A percentile compares a stretch with the other conserved stretches of the same genome.
phyloP scores from a whole-genome alignment of 2,113 vertebrate genomes.

The Nothoprocta perdicaria region DNA sequence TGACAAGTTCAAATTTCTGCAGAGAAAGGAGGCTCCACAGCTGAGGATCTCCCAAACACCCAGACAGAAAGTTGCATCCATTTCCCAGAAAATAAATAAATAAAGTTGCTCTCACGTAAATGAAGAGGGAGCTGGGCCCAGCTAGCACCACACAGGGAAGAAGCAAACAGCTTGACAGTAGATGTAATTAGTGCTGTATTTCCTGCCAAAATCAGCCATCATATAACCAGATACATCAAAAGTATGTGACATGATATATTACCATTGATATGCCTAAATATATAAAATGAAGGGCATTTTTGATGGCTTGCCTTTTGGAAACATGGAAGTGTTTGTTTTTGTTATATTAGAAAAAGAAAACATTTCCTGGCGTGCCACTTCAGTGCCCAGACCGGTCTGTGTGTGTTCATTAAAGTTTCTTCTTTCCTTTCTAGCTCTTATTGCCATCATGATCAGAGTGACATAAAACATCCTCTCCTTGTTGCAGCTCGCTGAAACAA shows the following conservation, averaged over 20 bases:
- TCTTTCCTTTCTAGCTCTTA: background rate
- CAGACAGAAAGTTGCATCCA: background rate
- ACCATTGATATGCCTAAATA: background rate
- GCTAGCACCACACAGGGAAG: background rate
- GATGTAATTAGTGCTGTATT: slow-evolving; percentile 46
- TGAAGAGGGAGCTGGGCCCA: background rate
- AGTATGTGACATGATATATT: background rate
- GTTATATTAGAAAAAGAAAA: background rate
- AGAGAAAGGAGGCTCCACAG: background rate
- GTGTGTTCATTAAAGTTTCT: slow-evolving; percentile 17
- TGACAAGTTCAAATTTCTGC: background rate
- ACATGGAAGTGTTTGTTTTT: background rate
- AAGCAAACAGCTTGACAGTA: slow-evolving; percentile 50
- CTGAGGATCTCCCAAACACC: background rate
- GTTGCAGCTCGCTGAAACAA: background rate
- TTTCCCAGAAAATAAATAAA: background rate
- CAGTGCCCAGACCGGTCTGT: background rate
- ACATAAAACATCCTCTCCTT: slow-evolving; percentile 3
- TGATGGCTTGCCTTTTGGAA: background rate
- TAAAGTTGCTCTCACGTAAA: background rate
- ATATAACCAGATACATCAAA: slow-evolving; percentile 42
- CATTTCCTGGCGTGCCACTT: background rate
- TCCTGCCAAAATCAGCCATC: slow-evolving; percentile 42
- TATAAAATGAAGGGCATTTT: background rate
- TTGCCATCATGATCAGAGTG: background rate